Evolutionary conservation across 2,113 vertebrate species (phyloP).

Genomic region (Carlito syrichta): DNA sequence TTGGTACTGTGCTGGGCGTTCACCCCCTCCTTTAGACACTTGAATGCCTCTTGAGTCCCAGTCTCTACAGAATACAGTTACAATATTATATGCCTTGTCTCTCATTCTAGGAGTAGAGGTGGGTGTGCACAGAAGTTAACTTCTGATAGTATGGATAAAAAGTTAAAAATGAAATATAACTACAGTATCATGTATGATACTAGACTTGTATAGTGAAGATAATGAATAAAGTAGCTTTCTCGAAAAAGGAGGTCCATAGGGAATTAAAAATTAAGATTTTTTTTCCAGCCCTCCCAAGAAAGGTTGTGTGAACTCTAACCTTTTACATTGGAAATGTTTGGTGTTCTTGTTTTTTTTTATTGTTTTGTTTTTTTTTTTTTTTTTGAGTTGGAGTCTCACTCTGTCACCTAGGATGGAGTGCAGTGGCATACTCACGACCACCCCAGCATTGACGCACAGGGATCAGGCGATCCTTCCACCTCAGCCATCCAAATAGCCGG

Average conservation of each 20-base stretch:
- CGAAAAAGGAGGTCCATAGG: not conserved
- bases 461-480: no score
- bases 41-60: not conserved
- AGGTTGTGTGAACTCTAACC: not conserved
- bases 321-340: not conserved
- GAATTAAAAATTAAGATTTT: not conserved
- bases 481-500: no score
- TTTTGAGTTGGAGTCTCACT: no score
- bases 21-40: not conserved
- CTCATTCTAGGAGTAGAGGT: not conserved
- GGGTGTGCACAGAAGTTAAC: not conserved
- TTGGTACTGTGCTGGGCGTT: not conserved
- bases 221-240: not conserved
- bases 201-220: not conserved
- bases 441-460: no score
- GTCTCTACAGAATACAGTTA: not conserved
- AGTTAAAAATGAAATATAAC: not conserved
- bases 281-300: not conserved
- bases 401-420: no score
- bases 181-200: not conserved
- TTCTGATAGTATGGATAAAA: not conserved
- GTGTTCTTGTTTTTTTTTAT: not conserved
- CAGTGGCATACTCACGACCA: no score
- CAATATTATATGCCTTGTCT: not conserved
- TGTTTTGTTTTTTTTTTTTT: not conserved